These are phyloP conservation scores for Zelleria hepariella DNA, from an alignment of 2,888 invertebrate genomes.

Conservation along the genomic window DNA sequence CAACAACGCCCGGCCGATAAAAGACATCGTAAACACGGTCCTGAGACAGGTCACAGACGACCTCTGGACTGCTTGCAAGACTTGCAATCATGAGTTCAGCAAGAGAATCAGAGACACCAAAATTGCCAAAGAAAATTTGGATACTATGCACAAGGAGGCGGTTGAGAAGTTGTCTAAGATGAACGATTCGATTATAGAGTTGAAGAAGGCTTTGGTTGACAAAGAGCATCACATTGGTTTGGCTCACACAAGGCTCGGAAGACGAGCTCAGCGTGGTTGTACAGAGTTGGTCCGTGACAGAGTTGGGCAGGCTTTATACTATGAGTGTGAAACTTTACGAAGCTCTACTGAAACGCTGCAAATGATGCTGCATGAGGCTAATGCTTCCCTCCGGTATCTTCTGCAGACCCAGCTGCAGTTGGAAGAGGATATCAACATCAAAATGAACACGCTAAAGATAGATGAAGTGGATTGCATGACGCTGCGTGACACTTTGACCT, in stretches of 20 bases:
- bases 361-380: constrained; percentile 79
- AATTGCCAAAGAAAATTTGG: constrained; percentile 83
- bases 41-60: constrained; percentile 88
- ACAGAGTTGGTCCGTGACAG: constrained; percentile 87
- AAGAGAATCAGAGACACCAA: constrained; percentile 84
- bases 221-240: constrained; percentile 87
- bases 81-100: constrained; percentile 83
- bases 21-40: constrained; percentile 84
- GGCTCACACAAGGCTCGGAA: constrained; percentile 86
- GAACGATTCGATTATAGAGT: constrained; percentile 79
- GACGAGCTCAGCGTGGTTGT: constrained; percentile 83
- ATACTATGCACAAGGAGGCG: constrained; percentile 85
- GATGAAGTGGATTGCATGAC: constrained; percentile 95
- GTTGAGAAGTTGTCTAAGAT: constrained; percentile 80
- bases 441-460: constrained; percentile 91
- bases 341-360: constrained; percentile 78
- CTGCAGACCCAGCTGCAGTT: constrained; percentile 89
- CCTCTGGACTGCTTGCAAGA: constrained; percentile 80
- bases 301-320: constrained; percentile 80
- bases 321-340: constrained; percentile 79
- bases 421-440: constrained; percentile 93
- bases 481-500: constrained; percentile 80
- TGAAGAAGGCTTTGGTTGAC: constrained; percentile 85
- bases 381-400: constrained; percentile 83
- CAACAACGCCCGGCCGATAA: constrained; percentile 79